Conservation (phyloP, 2,888 invertebrate species). For the Napeogenes inachia region DNA sequence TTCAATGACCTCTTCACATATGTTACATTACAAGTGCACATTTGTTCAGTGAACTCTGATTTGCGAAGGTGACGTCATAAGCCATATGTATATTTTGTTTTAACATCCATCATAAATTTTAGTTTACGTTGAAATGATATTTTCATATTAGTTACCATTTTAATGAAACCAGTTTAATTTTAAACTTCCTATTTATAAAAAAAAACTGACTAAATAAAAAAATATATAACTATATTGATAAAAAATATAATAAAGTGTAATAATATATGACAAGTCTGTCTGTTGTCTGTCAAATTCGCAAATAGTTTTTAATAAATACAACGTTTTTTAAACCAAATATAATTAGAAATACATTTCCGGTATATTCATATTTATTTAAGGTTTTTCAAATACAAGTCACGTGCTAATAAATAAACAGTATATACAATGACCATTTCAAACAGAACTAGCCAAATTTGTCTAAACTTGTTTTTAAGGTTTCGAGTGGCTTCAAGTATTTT, state of each 20-base stretch:
- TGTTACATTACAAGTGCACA: slow-evolving; percentile 39
- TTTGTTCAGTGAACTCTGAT: slow-evolving; percentile 26
- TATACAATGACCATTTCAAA: slow-evolving; percentile 14
- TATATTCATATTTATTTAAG: slow-evolving; percentile 13
- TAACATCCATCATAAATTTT: slow-evolving; percentile 25
- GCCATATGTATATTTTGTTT: slow-evolving; percentile 17
- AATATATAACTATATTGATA: too few relatives aligned
- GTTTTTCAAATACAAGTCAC: slow-evolving; percentile 20
- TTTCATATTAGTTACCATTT: too few relatives aligned
- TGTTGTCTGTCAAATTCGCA: too few relatives aligned
- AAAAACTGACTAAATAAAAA: too few relatives aligned
- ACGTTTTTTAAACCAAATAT: background rate
- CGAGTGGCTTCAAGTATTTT: slow-evolving; percentile 21
- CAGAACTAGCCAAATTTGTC: slow-evolving; percentile 22
- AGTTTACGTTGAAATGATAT: background rate
- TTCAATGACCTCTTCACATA: slow-evolving; percentile 43
- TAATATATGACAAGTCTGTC: too few relatives aligned
- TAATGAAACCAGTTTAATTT: too few relatives aligned
- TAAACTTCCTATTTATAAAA: too few relatives aligned
- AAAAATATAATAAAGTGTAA: too few relatives aligned
- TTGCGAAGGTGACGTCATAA: slow-evolving; percentile 11
- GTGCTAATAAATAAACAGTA: slow-evolving; percentile 26
- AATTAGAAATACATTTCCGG: slow-evolving; percentile 9
- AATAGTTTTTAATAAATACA: background rate
- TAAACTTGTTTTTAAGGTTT: slow-evolving; percentile 24